phyloP scores from a whole-genome alignment of 2,113 vertebrate species.

The Pogonocichla stellata region DNA sequence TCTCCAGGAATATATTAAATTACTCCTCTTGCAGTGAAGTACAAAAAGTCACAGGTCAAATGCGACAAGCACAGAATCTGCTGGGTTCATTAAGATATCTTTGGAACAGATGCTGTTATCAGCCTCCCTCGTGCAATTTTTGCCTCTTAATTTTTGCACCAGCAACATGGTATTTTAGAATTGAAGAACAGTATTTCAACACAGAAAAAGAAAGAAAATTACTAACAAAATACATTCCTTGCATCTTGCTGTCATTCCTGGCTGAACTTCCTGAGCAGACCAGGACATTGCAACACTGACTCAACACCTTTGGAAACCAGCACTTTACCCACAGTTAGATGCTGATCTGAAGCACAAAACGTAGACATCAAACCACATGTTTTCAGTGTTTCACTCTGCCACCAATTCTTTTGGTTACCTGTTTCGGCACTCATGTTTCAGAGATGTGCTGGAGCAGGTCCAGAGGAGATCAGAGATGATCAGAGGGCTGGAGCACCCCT shows the following conservation, averaged over 20 bases:
- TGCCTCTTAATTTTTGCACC: neutral
- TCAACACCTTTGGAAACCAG: neutral
- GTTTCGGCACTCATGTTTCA: neutral
- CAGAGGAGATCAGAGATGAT: neutral
- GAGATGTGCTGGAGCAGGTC: neutral
- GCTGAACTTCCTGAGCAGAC: neutral
- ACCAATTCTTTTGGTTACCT: neutral
- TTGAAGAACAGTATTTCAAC: neutral
- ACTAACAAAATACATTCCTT: neutral
- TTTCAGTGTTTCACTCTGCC: neutral
- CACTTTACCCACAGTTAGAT: neutral
- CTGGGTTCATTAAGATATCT: neutral
- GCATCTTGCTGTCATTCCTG: neutral
- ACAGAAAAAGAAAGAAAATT: neutral
- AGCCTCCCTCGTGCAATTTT: neutral
- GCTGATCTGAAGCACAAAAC: neutral
- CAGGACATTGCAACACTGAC: neutral
- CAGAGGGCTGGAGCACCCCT: neutral
- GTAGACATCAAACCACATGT: neutral
- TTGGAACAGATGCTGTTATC: neutral
- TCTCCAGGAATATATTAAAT: neutral
- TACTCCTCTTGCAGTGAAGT: neutral
- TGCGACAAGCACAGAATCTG: neutral
- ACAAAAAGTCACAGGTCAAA: constrained; percentile 18
- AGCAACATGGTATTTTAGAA: neutral